These are phyloP conservation scores for Scelioninae gen. 1 DNA, from an alignment of 2,888 invertebrate species.

Conservation along the genomic window DNA sequence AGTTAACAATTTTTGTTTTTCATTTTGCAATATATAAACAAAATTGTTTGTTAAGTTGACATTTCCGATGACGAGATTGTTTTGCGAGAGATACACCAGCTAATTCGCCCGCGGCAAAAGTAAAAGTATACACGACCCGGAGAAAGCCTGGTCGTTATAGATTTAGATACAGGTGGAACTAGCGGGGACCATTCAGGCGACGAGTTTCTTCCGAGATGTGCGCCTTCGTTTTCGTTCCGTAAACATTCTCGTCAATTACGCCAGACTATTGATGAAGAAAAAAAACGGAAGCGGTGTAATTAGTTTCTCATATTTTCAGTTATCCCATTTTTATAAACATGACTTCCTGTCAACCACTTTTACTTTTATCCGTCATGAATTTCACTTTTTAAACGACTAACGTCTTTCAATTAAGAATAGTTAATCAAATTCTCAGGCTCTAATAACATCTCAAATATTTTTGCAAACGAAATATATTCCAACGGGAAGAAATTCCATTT, in stretches of 20 bases:
- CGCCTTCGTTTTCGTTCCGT: conserved; percentile 16
- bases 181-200: conserved; percentile 38
- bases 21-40: conserved; percentile 12
- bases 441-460: too few species aligned
- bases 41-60: conserved; percentile 36
- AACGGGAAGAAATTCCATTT: too few species aligned
- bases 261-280: conserved; percentile 1
- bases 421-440: too few species aligned
- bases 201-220: conserved; percentile 56
- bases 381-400: too few species aligned
- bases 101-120: conserved; percentile 82
- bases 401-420: too few species aligned
- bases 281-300: conserved; percentile 46
- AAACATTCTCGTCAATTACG: conserved; percentile 32
- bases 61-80: conserved; percentile 24
- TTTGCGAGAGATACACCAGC: conserved; percentile 42
- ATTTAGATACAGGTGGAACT: conserved; percentile 66
- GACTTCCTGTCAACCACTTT: conserved; percentile 46
- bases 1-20: too few species aligned
- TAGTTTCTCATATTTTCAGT: conserved; percentile 37
- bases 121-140: conserved; percentile 82
- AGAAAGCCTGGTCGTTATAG: conserved; percentile 78
- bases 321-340: conserved; percentile 19
- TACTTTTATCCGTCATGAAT: too few species aligned
- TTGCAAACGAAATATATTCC: too few species aligned